phyloP scores from a whole-genome alignment of 2,797 vertebrate genomes.

The Macropus fuliginosus region DNA sequence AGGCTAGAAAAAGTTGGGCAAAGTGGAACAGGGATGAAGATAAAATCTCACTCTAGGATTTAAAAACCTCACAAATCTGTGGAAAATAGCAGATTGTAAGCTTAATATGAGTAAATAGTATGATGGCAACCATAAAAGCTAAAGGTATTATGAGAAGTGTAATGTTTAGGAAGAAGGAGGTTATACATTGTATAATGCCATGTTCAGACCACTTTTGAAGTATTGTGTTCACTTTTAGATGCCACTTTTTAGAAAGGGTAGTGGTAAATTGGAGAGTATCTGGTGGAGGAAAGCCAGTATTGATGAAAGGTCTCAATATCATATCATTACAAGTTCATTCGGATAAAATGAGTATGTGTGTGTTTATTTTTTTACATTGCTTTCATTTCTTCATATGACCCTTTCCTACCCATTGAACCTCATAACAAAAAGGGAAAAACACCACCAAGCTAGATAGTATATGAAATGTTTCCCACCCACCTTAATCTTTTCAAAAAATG shows the following conservation, averaged over 20 bases:
- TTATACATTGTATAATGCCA: neutral
- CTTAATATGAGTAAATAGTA: neutral
- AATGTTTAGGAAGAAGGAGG: neutral
- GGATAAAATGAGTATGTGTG: neutral
- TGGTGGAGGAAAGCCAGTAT: neutral
- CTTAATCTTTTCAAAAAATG: neutral
- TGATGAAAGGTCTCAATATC: neutral
- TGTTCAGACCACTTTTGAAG: neutral
- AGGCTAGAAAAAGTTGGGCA: neutral
- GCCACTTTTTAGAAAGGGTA: neutral
- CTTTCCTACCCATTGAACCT: neutral
- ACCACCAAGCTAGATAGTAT: neutral
- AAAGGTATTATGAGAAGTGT: neutral
- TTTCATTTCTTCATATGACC: neutral
- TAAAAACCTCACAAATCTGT: neutral
- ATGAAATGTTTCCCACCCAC: neutral
- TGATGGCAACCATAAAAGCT: neutral
- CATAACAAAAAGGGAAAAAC: neutral
- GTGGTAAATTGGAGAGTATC: neutral
- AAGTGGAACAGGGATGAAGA: neutral
- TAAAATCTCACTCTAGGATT: neutral
- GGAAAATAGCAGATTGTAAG: neutral
- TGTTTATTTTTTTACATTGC: neutral
- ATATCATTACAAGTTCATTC: neutral
- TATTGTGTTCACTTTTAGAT: neutral